Evolutionary conservation across 2,888 invertebrate species (phyloP).

Genomic region (Agapetus fuscipes): DNA sequence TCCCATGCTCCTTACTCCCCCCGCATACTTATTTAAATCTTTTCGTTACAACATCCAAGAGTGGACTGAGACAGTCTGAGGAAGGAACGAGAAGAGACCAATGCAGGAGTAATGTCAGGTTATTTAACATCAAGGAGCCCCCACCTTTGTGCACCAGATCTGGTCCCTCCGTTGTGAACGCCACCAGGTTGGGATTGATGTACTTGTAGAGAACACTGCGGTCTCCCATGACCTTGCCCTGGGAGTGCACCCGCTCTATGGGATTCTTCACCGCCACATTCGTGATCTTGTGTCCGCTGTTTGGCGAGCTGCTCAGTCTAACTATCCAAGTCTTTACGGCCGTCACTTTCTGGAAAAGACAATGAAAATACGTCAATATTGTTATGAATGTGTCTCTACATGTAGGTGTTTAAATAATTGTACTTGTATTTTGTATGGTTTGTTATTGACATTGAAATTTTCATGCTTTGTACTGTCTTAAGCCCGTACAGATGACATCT

Average conservation of each 20-base stretch:
- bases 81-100: too few species aligned
- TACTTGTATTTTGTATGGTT: too few species aligned
- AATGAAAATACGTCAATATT: too few species aligned
- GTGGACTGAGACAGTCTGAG: too few species aligned
- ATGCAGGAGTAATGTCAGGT: not conserved
- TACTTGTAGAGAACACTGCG: constrained; percentile 97
- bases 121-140: not conserved
- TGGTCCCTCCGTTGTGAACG: constrained; percentile 68
- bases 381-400: too few species aligned
- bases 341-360: constrained; percentile 43
- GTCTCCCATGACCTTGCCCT: constrained; percentile 90
- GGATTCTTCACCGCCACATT: constrained; percentile 54
- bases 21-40: too few species aligned
- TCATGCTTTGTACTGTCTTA: too few species aligned
- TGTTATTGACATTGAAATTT: too few species aligned
- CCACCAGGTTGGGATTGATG: constrained; percentile 92
- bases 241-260: constrained; percentile 79
- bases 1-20: too few species aligned
- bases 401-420: too few species aligned
- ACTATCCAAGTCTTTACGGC: constrained; percentile 65
- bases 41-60: too few species aligned
- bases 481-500: too few species aligned
- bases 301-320: constrained; percentile 49
- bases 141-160: constrained; percentile 68
- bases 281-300: constrained; percentile 51